A percentile compares a stretch with the other conserved stretches of the same genome.
These are phyloP conservation scores for Phylloscopus collybita DNA, from an alignment of 2,797 vertebrate species.

Conservation along the genomic window DNA sequence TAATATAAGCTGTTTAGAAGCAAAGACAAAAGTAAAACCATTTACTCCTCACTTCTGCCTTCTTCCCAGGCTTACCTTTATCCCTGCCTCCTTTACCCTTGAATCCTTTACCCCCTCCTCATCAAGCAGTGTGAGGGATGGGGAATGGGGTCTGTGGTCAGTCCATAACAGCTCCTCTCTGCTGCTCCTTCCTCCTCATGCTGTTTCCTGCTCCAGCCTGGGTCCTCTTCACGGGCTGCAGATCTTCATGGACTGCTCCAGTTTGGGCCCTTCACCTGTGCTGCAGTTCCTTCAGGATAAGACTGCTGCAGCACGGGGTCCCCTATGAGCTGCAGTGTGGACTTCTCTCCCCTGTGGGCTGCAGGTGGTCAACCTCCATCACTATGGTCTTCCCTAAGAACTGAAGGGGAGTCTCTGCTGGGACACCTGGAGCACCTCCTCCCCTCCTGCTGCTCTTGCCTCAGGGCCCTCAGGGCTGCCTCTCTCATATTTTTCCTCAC, in stretches of 20 bases:
- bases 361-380: not conserved
- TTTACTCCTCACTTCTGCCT: not conserved
- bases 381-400: not conserved
- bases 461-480: not conserved
- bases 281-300: not conserved
- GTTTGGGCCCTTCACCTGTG: not conserved
- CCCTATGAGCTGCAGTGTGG: not conserved
- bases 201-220: not conserved
- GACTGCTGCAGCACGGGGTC: not conserved
- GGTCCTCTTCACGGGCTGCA: not conserved
- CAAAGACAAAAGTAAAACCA: not conserved
- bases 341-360: not conserved
- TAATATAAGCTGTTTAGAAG: not conserved
- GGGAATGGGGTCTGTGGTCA: not conserved
- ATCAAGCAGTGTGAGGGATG: accelerated
- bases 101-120: not conserved
- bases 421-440: not conserved
- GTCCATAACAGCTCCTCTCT: not conserved
- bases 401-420: not conserved
- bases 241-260: not conserved
- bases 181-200: not conserved
- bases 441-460: not conserved
- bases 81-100: not conserved
- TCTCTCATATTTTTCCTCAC: not conserved
- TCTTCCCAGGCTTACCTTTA: not conserved